phyloP scores from a whole-genome alignment of 1,140 invertebrate genomes.

The Drosophila tristis region DNA sequence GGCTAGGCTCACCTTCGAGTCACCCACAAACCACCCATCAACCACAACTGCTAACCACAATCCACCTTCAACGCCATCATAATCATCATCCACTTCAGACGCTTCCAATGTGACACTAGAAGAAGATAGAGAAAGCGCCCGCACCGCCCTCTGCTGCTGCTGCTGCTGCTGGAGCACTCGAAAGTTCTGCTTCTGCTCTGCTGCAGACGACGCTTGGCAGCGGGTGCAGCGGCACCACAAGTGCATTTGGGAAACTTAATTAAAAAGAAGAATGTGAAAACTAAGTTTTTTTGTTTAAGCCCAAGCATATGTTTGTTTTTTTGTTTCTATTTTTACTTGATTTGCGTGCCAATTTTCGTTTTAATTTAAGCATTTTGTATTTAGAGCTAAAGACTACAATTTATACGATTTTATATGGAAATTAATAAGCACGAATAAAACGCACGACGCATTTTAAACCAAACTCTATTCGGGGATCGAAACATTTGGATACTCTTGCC shows the following conservation, averaged over 20 bases:
- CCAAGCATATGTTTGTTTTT: slow-evolving; percentile 46
- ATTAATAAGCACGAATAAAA: slow-evolving; percentile 58
- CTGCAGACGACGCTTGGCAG: too few species aligned
- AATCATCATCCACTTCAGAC: slow-evolving; percentile 3
- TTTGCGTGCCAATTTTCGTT: slow-evolving; percentile 13
- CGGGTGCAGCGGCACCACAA: too few species aligned
- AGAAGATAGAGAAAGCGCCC: not conserved
- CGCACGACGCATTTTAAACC: slow-evolving; percentile 67
- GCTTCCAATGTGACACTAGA: slow-evolving; percentile 24
- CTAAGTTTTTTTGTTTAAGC: slow-evolving; percentile 22
- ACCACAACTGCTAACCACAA: too few species aligned
- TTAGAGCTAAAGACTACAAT: slow-evolving; percentile 52
- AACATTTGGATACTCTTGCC: too few species aligned
- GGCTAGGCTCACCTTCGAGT: slow-evolving; percentile 2
- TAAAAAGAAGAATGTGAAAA: not conserved
- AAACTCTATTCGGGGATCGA: too few species aligned
- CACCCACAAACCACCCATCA: slow-evolving; percentile 1
- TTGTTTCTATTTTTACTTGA: slow-evolving; percentile 20
- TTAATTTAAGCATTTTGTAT: slow-evolving; percentile 48
- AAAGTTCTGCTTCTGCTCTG: too few species aligned
- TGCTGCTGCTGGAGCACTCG: too few species aligned
- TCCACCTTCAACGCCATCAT: too few species aligned
- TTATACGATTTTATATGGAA: slow-evolving; percentile 24
- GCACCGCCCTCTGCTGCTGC: too few species aligned
- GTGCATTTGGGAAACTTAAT: too few species aligned